Percentiles rank a stretch among this genome's conserved stretches.
phyloP scores from a whole-genome alignment of 2,888 invertebrate genomes.

The Slavum lentiscoides region DNA sequence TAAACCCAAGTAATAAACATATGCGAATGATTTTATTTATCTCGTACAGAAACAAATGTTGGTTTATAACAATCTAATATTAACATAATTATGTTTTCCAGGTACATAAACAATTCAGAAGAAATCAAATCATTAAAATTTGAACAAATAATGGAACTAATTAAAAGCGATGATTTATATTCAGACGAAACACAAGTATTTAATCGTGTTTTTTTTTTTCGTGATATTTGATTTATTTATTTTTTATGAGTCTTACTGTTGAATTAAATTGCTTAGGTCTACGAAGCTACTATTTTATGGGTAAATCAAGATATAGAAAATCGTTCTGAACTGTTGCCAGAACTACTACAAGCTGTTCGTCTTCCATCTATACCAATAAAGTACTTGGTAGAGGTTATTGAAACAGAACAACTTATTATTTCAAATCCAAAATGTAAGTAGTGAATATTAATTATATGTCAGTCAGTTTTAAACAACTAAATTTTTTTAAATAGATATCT shows the following conservation, averaged over 20 bases:
- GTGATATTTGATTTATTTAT: not conserved
- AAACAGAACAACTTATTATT: not conserved
- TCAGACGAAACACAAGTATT: not conserved
- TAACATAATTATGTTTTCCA: not conserved
- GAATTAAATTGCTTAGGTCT: not conserved
- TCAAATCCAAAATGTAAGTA: conserved; percentile 4
- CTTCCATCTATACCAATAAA: not conserved
- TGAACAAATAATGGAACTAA: not conserved
- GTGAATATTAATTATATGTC: not conserved
- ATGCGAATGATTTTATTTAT: no score
- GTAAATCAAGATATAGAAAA: not conserved
- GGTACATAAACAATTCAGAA: not conserved
- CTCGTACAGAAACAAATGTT: no score
- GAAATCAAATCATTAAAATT: not conserved
- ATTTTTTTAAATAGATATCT: no score
- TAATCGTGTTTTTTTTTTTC: not conserved
- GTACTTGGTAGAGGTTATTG: not conserved
- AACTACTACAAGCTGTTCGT: not conserved
- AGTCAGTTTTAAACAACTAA: no score
- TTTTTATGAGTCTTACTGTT: not conserved
- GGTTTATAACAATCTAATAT: not conserved
- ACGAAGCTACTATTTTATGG: not conserved
- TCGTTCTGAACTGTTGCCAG: not conserved
- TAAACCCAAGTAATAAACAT: no score
- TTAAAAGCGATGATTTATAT: conserved; percentile 1